phyloP scores from a whole-genome alignment of 2,113 vertebrate genomes.

The Prolemur simus region DNA sequence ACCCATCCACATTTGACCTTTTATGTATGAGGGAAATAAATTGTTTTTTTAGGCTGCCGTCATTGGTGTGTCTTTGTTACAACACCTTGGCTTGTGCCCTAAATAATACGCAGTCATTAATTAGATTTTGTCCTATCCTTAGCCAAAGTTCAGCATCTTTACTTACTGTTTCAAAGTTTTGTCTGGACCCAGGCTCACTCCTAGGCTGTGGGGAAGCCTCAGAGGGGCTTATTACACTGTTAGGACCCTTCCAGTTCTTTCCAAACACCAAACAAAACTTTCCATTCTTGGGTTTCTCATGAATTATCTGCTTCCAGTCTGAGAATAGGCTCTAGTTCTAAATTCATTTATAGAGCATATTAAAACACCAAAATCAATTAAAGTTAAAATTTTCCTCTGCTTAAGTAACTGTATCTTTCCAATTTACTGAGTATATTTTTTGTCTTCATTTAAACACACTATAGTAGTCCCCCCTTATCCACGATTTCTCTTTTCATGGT shows the following conservation, averaged over 20 bases:
- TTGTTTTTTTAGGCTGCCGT: background rate
- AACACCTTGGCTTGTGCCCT: background rate
- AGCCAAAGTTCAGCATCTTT: background rate
- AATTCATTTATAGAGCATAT: background rate
- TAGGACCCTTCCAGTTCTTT: background rate
- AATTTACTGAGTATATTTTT: background rate
- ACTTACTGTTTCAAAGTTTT: background rate
- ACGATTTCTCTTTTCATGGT: background rate
- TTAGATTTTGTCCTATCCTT: background rate
- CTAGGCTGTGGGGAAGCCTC: background rate
- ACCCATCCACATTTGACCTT: background rate
- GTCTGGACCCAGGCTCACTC: background rate
- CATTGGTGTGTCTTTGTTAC: background rate
- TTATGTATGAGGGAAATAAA: background rate
- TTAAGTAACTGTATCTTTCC: background rate
- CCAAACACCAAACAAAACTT: background rate
- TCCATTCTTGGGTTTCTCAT: background rate
- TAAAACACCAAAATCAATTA: background rate
- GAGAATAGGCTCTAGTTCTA: background rate
- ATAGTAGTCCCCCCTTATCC: background rate
- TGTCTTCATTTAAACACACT: background rate
- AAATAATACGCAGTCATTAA: background rate
- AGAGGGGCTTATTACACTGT: background rate
- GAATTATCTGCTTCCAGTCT: background rate
- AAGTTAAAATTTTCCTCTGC: background rate